phyloP scores from a whole-genome alignment of 2,888 invertebrate genomes.

The Chymomyza amoena region DNA sequence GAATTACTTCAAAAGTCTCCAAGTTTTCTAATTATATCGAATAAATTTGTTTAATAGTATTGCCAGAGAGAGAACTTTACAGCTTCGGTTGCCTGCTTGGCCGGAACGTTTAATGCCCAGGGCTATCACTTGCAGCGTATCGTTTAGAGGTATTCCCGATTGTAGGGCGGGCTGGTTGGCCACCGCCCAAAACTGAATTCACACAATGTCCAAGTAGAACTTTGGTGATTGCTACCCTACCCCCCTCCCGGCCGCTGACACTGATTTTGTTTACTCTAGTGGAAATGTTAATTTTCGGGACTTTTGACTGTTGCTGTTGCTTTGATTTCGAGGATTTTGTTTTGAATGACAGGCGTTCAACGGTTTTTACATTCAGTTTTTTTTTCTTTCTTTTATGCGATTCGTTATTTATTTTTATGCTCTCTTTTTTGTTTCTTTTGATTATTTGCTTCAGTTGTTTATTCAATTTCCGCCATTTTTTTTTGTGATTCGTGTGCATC shows the following conservation, averaged over 20 bases:
- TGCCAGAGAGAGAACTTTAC: conserved; percentile 15
- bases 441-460: conserved; percentile 66
- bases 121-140: conserved; percentile 19
- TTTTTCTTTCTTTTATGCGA: conserved; percentile 18
- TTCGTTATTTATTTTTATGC: conserved; percentile 29
- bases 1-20: conserved; percentile 74
- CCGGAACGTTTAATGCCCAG: conserved; percentile 6
- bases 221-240: background rate
- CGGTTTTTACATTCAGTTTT: conserved; percentile 3
- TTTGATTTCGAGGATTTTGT: conserved; percentile 59
- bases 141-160: background rate
- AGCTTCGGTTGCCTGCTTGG: conserved; percentile 1
- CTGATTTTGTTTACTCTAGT: conserved; percentile 65
- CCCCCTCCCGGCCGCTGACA: conserved; percentile 18
- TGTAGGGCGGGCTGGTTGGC: background rate
- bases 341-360: conserved; percentile 50
- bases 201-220: conserved; percentile 42
- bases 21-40: conserved; percentile 74
- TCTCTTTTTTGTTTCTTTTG: conserved; percentile 48
- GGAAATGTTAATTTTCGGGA: conserved; percentile 70
- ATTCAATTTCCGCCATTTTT: conserved; percentile 59
- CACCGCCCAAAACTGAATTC: conserved; percentile 44
- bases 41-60: conserved; percentile 70
- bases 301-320: conserved; percentile 64
- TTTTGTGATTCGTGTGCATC: conserved; percentile 23